These are phyloP conservation scores for Aythya baeri DNA, from an alignment of 2,113 vertebrate species.

Conservation along the genomic window DNA sequence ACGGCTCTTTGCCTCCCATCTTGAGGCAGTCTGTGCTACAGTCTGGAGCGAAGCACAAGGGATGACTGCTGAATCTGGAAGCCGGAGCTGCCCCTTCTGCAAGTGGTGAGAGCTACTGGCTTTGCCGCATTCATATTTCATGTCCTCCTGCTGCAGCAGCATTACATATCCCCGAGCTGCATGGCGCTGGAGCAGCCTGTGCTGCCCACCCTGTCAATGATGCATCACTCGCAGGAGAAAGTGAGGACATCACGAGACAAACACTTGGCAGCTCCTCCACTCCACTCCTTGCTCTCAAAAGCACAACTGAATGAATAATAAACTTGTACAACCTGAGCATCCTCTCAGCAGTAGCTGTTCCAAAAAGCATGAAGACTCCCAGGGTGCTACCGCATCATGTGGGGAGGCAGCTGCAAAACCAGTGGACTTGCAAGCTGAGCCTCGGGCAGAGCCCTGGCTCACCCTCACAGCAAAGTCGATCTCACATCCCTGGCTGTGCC, in stretches of 20 bases:
- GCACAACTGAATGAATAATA: background rate
- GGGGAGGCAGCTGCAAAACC: background rate
- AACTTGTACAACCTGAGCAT: background rate
- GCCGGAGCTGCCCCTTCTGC: background rate
- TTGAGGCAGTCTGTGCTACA: background rate
- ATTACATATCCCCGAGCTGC: background rate
- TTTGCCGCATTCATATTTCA: background rate
- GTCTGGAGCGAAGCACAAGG: background rate
- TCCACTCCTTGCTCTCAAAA: background rate
- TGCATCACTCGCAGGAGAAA: background rate
- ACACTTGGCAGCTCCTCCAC: background rate
- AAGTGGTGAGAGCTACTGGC: background rate
- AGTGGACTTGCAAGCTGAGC: background rate
- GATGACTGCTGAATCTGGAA: background rate
- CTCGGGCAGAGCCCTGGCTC: background rate
- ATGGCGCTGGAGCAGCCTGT: background rate
- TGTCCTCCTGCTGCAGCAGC: background rate
- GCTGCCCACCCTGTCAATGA: background rate
- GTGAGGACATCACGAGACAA: background rate
- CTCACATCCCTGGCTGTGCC: fast-evolving
- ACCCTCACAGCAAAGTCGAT: background rate
- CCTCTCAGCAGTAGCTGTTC: background rate
- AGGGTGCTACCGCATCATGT: too few relatives aligned
- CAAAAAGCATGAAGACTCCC: background rate
- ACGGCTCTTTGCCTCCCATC: background rate